Base-by-base conservation (phyloP, 2,888 invertebrate genomes). In the Troilus luridus region DNA sequence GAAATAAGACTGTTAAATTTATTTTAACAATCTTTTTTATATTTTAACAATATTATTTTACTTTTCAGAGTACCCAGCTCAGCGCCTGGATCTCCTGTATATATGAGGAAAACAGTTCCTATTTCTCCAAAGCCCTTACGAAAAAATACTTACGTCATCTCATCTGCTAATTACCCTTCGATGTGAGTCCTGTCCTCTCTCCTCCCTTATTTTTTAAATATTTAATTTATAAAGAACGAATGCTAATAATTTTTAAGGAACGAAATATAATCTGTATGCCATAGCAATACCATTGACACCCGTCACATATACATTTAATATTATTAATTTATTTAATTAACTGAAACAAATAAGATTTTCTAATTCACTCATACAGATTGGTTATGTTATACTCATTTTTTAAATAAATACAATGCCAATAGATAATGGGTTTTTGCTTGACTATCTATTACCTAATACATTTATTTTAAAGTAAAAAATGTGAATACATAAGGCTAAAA, bases 1-100 rank as follows among this genome's bases (percentile, higher is more conserved):
- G 41, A 41, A 41, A 41, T 41, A 41, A 41, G 41, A 41, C 2
- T 41, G 41, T 41, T 41, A 1, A 41, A 41, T 41, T 41, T 41
- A 41, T 41, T 41, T 41, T 41, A 41, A 41, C 41, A 3, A 27
- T 21, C 27, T 6, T 85, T 54, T 85, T 41, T 14, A 19, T 19
- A 85, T 85, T 54, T 54, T 54, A 88, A 21, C 21, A 88, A 88
- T 21, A n/a, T 56, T 12, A 8, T 27, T 88, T 60, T 12, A 60
- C 27, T 67, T 91, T 62, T 54, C 88, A 91, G 91, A 59, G 88
- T 91, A 41, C 89, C 90, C 1, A 77, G 21, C 24, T 92, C 92
- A 54, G 92, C 92, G 17, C 92, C 92, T 88, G 92, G 92, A 27
- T 92, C 92, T 62, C 92, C 92, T 41, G 92, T 92, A 27, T 90